Evolutionary conservation across 1,140 invertebrate species (phyloP).

Genomic region (Meloidogyne exigua): DNA sequence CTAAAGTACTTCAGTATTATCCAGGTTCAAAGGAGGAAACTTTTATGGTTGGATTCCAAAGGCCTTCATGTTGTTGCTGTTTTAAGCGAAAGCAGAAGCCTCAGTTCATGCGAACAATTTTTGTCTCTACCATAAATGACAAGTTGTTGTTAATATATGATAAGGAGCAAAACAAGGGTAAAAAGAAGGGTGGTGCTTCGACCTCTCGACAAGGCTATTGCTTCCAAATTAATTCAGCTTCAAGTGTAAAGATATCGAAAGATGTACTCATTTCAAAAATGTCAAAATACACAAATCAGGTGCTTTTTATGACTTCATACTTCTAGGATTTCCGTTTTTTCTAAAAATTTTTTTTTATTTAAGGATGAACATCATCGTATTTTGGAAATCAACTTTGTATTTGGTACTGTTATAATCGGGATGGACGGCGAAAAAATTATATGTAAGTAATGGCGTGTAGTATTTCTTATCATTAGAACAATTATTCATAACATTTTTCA

Average conservation of each 20-base stretch:
- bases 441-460: neutral
- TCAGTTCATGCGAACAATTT: neutral
- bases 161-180: neutral
- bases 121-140: neutral
- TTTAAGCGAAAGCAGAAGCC: neutral
- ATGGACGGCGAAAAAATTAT: neutral
- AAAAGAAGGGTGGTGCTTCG: neutral
- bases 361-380: constrained; percentile 4
- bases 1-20: neutral
- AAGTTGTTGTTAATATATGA: neutral
- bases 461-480: no score
- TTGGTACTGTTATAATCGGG: neutral
- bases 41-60: neutral
- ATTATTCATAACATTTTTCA: no score
- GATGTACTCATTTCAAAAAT: neutral
- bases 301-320: neutral
- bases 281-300: constrained; percentile 1
- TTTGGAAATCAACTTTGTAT: neutral
- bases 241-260: neutral
- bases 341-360: neutral
- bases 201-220: neutral
- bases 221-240: neutral
- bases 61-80: neutral
- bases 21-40: neutral
- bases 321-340: neutral